A percentile compares a stretch with the other conserved stretches of the same genome.
Conservation (phyloP, 2,113 vertebrate genomes). For the Ovibos moschatus region DNA sequence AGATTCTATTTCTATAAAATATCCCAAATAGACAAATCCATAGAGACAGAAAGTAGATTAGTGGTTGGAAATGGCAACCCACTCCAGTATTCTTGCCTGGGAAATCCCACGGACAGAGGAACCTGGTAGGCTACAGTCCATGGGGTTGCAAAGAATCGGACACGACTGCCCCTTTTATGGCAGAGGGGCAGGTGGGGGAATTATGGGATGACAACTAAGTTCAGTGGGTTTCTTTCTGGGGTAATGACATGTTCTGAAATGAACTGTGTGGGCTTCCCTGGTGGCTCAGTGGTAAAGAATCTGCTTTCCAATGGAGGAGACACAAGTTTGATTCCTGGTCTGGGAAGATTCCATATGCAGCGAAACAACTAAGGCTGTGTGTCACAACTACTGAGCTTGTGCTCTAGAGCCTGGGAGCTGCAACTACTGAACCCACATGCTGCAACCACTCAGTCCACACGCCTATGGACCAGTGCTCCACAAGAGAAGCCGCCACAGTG, state of each 20-base stretch:
- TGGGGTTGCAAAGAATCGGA: too few relatives aligned
- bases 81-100: too few relatives aligned
- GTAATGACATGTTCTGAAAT: not conserved
- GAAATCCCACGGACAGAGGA: too few relatives aligned
- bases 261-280: not conserved
- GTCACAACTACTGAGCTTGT: not conserved
- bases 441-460: not conserved
- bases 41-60: not conserved
- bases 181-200: too few relatives aligned
- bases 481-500: not conserved
- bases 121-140: too few relatives aligned
- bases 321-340: not conserved
- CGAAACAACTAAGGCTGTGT: fast-evolving
- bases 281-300: not conserved
- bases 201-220: not conserved
- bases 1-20: not conserved
- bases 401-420: not conserved
- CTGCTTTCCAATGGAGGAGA: not conserved
- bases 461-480: not conserved
- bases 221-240: not conserved
- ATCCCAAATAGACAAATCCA: not conserved
- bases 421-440: not conserved
- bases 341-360: not conserved
- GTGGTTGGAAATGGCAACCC: not conserved
- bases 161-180: too few relatives aligned